Evolutionary conservation across 1,140 invertebrate genomes (phyloP), one percentile per base, ranked within the genome.

Genomic region (Carcinoscorpius rotundicauda): DNA sequence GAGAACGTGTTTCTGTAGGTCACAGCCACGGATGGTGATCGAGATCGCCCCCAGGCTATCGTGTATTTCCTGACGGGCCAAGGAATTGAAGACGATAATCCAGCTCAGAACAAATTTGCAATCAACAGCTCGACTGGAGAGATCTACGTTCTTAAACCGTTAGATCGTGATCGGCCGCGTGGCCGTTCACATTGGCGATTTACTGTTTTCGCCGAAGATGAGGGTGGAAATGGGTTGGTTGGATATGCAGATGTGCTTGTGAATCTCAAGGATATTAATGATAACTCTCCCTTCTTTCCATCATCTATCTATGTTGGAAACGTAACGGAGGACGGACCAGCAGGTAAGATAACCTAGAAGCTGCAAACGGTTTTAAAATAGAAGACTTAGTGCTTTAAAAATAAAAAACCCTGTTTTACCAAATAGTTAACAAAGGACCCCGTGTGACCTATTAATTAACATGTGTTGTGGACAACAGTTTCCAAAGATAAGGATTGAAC

Each of bases 161-260:
- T 98, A 75, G 95, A 98, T 79, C 83, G 95, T 70, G 96, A 98
- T 83, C 89, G 94, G 75, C 94, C 96, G 0, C 90, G 91, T 74
- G 95, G 95, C 10, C 80, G 93, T 62, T 91, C 94, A 3, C 90
- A 94, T 73, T 98, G 94, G 93, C 85, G 94, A 71, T 98, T 98
- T 77, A 97, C 95, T 3, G 94, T 98, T 3, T 95, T 96, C 74
- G 94, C 93, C 55, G 91, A 94, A 78, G 94, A 98, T 76, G 93
- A 97, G 80, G 91, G 91, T 3, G 91, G 91, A 57, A 91, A 93
- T 78, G 92, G 91, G 51, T 81, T 96, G 1, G 92, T 96, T 4
- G 94, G 95, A 53, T 98, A 97, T 75, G 93, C 93, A 11, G 93
- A 97, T 77, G 93, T 99, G 4, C 91, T 97, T 82, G 92, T 97